These are phyloP conservation scores for Cerastoderma edule DNA, from an alignment of 2,888 invertebrate species.

Conservation along the genomic window DNA sequence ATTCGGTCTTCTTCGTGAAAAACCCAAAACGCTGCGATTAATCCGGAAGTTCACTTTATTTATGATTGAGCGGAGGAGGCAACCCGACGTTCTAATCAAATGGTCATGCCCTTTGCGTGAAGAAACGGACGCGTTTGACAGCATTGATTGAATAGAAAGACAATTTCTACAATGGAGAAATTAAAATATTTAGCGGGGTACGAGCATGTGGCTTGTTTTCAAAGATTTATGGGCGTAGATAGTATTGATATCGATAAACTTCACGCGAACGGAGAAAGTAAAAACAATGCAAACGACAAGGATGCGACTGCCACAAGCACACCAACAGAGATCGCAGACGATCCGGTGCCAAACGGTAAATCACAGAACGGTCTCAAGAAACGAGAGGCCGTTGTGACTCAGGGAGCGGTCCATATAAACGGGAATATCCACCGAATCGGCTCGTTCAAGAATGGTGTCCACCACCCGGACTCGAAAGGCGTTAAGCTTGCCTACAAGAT, in stretches of 20 bases:
- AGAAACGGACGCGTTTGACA: no score
- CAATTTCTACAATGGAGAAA: slow-evolving; percentile 42
- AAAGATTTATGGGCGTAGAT: slow-evolving; percentile 90
- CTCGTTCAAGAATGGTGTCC: slow-evolving; percentile 36
- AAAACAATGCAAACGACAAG: not conserved
- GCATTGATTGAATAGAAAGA: not conserved
- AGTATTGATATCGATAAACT: slow-evolving; percentile 33
- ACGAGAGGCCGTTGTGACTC: not conserved
- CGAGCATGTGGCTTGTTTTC: slow-evolving; percentile 90
- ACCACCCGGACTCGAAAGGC: slow-evolving; percentile 29
- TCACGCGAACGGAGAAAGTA: slow-evolving; percentile 7
- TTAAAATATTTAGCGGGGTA: slow-evolving; percentile 83
- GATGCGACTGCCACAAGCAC: not conserved
- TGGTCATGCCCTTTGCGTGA: no score
- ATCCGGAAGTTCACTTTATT: slow-evolving; percentile 9
- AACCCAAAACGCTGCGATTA: slow-evolving; percentile 6
- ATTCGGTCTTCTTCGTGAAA: no score
- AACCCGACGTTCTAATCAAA: no score
- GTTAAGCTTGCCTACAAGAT: slow-evolving; percentile 61
- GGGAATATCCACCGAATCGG: slow-evolving; percentile 24
- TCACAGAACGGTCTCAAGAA: slow-evolving; percentile 12
- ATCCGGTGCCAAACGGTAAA: not conserved
- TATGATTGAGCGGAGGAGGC: no score
- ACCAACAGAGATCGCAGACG: no score
- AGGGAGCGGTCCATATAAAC: slow-evolving; percentile 14